Conservation (phyloP, 2,113 vertebrate species). For the Ceyx melanurus region DNA sequence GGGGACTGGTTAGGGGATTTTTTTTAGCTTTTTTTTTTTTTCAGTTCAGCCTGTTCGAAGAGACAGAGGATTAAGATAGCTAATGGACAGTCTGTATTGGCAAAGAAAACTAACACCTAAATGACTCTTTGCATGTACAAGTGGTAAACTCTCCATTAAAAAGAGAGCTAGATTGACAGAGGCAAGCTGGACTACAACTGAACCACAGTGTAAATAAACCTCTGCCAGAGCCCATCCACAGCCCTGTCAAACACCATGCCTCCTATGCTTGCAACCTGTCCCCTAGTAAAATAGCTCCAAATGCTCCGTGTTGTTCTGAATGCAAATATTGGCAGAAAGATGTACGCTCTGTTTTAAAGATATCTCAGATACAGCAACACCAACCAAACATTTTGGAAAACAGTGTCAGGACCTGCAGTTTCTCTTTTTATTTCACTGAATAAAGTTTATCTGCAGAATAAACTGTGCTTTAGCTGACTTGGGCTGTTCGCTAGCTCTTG, state of each 20-base stretch:
- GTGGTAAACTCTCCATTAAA: slow-evolving; percentile 12
- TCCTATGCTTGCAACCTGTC: background rate
- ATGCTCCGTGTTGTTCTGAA: background rate
- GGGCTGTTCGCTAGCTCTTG: background rate
- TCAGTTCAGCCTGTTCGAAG: background rate
- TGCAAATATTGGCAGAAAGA: slow-evolving; percentile 34
- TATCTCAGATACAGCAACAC: background rate
- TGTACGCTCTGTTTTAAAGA: background rate
- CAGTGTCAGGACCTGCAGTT: background rate
- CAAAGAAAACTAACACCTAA: slow-evolving; percentile 27
- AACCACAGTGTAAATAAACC: slow-evolving; percentile 42
- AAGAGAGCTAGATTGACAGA: background rate
- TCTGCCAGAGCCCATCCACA: background rate
- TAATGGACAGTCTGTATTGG: background rate
- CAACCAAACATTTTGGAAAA: background rate
- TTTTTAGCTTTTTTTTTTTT: background rate
- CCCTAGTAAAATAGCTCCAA: background rate
- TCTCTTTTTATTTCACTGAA: background rate
- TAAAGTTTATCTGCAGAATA: background rate
- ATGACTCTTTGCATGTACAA: background rate
- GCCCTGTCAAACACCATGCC: background rate
- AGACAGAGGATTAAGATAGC: slow-evolving; percentile 25
- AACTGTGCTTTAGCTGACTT: background rate
- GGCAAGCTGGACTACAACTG: background rate
- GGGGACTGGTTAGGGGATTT: background rate